Percentiles rank a stretch among this genome's conserved stretches.
Evolutionary conservation across 2,797 vertebrate species (phyloP).

Genomic region (Myotis pilosus): DNA sequence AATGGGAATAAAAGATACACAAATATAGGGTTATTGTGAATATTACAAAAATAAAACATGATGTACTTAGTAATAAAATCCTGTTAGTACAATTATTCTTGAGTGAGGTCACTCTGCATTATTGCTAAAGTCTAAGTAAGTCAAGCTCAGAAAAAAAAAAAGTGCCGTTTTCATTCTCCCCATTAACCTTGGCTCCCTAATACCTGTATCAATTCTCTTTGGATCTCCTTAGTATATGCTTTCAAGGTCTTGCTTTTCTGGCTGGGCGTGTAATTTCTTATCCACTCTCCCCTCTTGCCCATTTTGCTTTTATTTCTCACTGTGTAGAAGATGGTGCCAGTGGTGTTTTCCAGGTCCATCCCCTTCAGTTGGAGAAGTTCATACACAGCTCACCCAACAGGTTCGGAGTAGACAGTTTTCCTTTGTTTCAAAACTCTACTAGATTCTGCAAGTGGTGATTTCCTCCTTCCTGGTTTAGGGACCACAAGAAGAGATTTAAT

Average conservation of each 20-base stretch:
- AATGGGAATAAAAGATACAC: not conserved
- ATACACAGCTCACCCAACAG: constrained; percentile 9
- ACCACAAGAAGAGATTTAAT: not conserved
- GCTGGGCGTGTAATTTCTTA: not conserved
- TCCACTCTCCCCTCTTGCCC: not conserved
- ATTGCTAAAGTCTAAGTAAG: not conserved
- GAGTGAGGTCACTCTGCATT: not conserved
- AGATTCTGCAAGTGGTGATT: not conserved
- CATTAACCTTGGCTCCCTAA: not conserved
- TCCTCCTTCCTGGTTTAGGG: constrained; percentile 56
- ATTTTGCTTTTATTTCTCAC: not conserved
- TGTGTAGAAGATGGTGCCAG: not conserved
- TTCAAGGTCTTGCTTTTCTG: not conserved
- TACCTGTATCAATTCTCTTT: not conserved
- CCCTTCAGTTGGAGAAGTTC: not conserved
- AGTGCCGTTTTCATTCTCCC: not conserved
- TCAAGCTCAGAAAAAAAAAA: not conserved
- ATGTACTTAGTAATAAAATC: not conserved
- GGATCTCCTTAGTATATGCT: not conserved
- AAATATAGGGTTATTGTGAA: not conserved
- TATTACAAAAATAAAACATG: not conserved
- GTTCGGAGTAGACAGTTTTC: not conserved
- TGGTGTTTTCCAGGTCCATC: not conserved
- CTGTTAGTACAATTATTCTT: not conserved
- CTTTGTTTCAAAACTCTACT: constrained; percentile 52